These are phyloP conservation scores for Echinops telfairi DNA, from an alignment of 2,113 vertebrate genomes.

Conservation along the genomic window DNA sequence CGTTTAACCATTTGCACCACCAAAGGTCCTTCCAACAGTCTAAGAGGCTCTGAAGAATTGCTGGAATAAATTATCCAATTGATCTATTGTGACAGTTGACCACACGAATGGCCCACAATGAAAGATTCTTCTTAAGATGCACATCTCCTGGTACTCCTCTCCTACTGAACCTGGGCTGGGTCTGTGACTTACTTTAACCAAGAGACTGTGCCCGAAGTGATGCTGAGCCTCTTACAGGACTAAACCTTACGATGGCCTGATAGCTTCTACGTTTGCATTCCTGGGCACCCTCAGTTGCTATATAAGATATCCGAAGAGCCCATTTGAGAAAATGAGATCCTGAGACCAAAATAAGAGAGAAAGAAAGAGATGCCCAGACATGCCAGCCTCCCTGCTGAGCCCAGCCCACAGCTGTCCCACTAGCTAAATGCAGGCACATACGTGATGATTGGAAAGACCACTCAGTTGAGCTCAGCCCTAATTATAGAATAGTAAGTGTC, in stretches of 20 bases:
- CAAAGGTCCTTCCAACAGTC: not conserved
- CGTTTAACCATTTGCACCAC: not conserved
- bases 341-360: not conserved
- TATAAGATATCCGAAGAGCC: not conserved
- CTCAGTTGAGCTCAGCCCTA: slow-evolving; percentile 1
- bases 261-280: not conserved
- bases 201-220: not conserved
- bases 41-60: not conserved
- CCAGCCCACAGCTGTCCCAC: not conserved
- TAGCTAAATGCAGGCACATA: not conserved
- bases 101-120: not conserved
- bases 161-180: not conserved
- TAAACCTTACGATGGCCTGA: not conserved
- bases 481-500: not conserved
- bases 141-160: not conserved
- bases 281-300: not conserved
- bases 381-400: not conserved
- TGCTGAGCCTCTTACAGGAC: not conserved
- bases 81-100: not conserved
- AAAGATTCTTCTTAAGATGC: not conserved
- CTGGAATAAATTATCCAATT: not conserved
- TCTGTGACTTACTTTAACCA: not conserved
- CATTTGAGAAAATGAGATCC: not conserved
- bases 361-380: not conserved
- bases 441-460: not conserved